A percentile compares a stretch with the other conserved stretches of the same genome.
These are phyloP conservation scores for Chaetorhynchus papuensis DNA, from an alignment of 2,113 vertebrate genomes.

Conservation along the genomic window DNA sequence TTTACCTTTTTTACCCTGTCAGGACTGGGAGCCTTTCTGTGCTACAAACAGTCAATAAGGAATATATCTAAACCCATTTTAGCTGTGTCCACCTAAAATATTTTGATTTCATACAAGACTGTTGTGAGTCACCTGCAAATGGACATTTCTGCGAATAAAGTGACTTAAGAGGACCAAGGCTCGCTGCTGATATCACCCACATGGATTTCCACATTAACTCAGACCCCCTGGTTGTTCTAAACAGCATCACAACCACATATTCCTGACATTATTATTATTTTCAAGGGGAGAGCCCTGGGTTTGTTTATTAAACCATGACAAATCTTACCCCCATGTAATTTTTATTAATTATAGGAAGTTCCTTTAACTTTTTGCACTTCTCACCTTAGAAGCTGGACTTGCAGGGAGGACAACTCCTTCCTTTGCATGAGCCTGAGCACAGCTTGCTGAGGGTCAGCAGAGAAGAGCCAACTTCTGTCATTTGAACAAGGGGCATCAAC, in stretches of 20 bases:
- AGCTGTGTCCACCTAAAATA: neutral
- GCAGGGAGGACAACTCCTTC: constrained; percentile 61
- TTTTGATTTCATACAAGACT: neutral
- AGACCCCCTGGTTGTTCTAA: neutral
- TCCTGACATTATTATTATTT: neutral
- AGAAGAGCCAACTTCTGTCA: constrained; percentile 94
- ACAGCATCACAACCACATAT: neutral
- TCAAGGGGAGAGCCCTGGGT: neutral
- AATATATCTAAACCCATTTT: neutral
- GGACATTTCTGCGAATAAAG: neutral
- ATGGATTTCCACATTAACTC: neutral
- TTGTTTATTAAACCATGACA: neutral
- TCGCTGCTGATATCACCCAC: neutral
- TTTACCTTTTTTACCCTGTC: neutral
- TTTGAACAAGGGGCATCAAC: constrained; percentile 92
- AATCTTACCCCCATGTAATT: neutral
- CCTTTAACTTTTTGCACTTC: neutral
- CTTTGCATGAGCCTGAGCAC: constrained; percentile 60
- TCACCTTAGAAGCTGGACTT: constrained; percentile 75
- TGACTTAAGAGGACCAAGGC: neutral
- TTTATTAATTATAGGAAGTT: neutral
- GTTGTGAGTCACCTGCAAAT: neutral
- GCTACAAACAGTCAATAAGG: neutral
- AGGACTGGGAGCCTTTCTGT: neutral
- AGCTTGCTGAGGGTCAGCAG: constrained; percentile 67